These are phyloP conservation scores for Porites australiensis DNA, from an alignment of 64 coral and sea anemone genomes.

Conservation along the genomic window DNA sequence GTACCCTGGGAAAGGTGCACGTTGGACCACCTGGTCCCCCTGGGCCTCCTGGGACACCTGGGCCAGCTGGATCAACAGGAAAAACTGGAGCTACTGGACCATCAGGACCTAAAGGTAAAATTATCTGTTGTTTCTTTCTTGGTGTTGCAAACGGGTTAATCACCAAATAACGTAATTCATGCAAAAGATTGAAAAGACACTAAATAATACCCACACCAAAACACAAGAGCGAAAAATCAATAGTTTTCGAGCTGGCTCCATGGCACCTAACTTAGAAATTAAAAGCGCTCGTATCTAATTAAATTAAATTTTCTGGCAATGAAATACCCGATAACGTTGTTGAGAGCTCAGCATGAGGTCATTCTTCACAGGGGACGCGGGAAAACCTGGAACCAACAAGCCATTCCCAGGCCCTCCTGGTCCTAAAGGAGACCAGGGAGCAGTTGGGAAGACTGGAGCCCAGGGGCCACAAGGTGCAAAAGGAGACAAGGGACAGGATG, in stretches of 20 bases:
- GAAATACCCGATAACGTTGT: too few species aligned
- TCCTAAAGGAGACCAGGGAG: slow-evolving; percentile 28
- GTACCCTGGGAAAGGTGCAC: background rate
- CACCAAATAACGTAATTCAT: too few species aligned
- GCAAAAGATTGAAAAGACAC: too few species aligned
- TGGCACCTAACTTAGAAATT: too few species aligned
- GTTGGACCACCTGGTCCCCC: background rate
- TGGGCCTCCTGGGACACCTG: background rate
- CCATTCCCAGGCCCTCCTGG: slow-evolving; percentile 20
- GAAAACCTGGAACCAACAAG: background rate
- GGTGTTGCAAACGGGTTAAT: too few species aligned
- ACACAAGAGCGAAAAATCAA: too few species aligned
- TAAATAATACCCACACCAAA: too few species aligned
- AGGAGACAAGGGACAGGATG: slow-evolving; percentile 22
- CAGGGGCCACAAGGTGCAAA: slow-evolving; percentile 18
- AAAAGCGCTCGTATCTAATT: too few species aligned
- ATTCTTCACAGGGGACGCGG: background rate
- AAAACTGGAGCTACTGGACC: background rate
- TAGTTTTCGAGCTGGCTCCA: too few species aligned
- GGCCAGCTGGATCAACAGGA: background rate
- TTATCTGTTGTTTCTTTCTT: background rate
- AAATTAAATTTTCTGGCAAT: too few species aligned
- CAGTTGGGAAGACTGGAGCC: slow-evolving; percentile 20
- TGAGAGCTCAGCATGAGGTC: background rate
- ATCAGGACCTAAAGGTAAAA: background rate